Conservation (phyloP, 2,797 vertebrate species). For the Okamejei kenojei region DNA sequence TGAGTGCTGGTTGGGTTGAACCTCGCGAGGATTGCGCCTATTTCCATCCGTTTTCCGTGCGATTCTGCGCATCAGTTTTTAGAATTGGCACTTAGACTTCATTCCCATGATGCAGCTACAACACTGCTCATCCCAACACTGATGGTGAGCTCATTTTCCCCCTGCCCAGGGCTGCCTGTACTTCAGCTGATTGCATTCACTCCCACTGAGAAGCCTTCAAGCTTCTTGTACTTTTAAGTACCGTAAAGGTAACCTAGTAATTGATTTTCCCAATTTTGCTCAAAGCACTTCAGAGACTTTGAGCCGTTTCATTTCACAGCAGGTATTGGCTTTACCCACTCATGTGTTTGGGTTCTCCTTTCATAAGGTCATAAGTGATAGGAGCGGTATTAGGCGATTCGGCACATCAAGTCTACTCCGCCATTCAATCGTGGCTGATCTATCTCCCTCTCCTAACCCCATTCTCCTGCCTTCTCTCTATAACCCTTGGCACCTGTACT, state of each 20-base stretch:
- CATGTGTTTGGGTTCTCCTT: background rate
- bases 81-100: background rate
- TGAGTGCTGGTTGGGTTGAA: background rate
- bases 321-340: background rate
- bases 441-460: too few relatives aligned
- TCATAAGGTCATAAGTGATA: too few relatives aligned
- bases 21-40: background rate
- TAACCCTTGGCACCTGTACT: too few relatives aligned
- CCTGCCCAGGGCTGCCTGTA: background rate
- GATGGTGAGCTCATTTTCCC: background rate
- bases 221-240: constrained; percentile 23
- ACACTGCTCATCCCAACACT: too few relatives aligned
- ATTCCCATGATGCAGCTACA: background rate
- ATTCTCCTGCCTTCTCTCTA: too few relatives aligned
- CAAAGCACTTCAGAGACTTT: background rate
- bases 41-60: background rate
- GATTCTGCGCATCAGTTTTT: background rate
- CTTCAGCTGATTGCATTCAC: constrained; percentile 5
- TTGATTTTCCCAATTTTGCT: background rate
- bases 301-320: background rate
- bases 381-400: too few relatives aligned
- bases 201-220: constrained; percentile 2
- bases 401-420: too few relatives aligned
- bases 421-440: too few relatives aligned
- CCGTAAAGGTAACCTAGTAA: background rate